These are phyloP conservation scores for Ceryle rudis DNA, from an alignment of 2,797 vertebrate genomes.

Conservation along the genomic window DNA sequence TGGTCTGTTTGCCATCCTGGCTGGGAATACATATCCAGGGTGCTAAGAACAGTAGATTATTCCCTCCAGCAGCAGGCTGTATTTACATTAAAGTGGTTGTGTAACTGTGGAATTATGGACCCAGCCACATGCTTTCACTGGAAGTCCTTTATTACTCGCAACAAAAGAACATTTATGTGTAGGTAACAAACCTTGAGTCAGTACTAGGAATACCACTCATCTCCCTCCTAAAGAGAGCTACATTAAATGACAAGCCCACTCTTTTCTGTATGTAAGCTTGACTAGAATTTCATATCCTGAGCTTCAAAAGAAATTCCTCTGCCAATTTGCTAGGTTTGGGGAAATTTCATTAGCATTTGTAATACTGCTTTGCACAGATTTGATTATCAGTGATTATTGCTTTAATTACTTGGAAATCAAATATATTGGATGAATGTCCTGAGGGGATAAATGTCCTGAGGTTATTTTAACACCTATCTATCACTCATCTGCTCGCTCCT, in stretches of 20 bases:
- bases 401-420: slow-evolving; percentile 22
- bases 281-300: neutral
- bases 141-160: neutral
- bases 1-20: neutral
- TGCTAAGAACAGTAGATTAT: neutral
- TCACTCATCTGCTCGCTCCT: neutral
- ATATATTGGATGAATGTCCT: neutral
- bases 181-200: neutral
- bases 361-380: neutral
- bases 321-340: neutral
- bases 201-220: neutral
- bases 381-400: neutral
- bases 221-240: neutral
- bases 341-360: neutral
- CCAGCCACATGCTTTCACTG: neutral
- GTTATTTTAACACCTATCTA: neutral
- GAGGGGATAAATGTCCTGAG: neutral
- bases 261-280: neutral
- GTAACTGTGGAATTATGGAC: neutral
- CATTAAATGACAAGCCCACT: neutral
- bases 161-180: neutral
- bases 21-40: neutral
- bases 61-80: neutral
- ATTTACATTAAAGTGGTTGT: neutral
- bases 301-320: neutral